Evolutionary conservation across 1,140 invertebrate species (phyloP), one percentile per base, ranked within the genome.

Genomic region (Oscheius sp.): DNA sequence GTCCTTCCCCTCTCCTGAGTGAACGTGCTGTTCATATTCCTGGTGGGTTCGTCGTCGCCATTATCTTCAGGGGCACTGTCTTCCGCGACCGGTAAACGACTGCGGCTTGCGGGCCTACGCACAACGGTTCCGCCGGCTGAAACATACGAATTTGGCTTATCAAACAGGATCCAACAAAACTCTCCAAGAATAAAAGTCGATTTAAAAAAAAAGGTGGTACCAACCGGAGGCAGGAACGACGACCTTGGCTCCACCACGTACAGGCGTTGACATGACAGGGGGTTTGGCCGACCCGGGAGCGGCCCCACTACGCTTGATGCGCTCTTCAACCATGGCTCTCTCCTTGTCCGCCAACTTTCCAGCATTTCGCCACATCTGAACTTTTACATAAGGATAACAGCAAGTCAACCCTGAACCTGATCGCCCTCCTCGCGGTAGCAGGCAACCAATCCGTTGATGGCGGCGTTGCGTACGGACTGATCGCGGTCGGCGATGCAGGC

Each of bases 321-420:
- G 88, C 85, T 98, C 95, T 82, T 97, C 94, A 29, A 99, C 86
- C 70, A 97, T 87, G 1, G 92, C 92, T 79, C 92, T 89, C 83
- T 97, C 94, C 87, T 98, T 98, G 79, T 97, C 94, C 26, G 91
- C 91, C 80, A 95, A 90, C 91, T 93, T 90, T 77, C 94, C 94
- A 79, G 97, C 90, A 81, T 92, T 89, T 86, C 95, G 95, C 84
- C 91, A 95, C 1, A 74, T 68, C 35, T 66, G 38, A 52, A 29
- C 42, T 59, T 15, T 13, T 15, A 59, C 13, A 59, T 42, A 42
- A n/a, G 10, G n/a, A 10, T 42, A 42, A 42, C 10, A 10, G n/a
- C 38, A 42, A 42, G n/a, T 26, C 10, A 32, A 10, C 18, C 18
- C 20, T 20, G 59, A 34, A 97, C 88, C 84, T 90, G 90, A 81